phyloP scores from a whole-genome alignment of 2,113 vertebrate species.

The Trematocara macrostoma region DNA sequence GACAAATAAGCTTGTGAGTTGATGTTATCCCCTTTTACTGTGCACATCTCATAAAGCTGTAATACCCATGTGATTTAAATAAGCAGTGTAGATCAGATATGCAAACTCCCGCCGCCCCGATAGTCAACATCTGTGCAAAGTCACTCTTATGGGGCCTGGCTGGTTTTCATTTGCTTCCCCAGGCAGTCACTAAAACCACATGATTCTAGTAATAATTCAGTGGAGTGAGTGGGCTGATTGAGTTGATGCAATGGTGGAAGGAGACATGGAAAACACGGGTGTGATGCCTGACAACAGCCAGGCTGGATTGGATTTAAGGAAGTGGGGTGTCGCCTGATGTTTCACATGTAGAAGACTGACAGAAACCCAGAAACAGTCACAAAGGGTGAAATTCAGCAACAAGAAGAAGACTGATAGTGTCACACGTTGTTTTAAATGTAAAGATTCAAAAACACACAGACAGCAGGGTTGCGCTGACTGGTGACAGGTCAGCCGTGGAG shows the following conservation, averaged over 20 bases:
- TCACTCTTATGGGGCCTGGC: neutral
- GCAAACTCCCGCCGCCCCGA: neutral
- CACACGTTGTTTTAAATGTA: accelerated
- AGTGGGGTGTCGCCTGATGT: neutral
- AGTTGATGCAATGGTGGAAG: constrained; percentile 35
- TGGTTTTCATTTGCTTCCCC: constrained; percentile 28
- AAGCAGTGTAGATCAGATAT: neutral
- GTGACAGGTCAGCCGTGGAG: neutral
- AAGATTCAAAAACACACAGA: neutral
- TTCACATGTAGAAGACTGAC: neutral
- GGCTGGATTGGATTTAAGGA: constrained; percentile 1
- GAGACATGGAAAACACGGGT: constrained; percentile 36
- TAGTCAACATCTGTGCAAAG: constrained; percentile 15
- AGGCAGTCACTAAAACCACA: constrained; percentile 42
- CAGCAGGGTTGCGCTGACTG: neutral
- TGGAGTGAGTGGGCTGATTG: constrained; percentile 35
- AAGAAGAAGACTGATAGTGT: neutral
- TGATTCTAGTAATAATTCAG: constrained; percentile 50
- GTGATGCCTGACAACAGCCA: neutral
- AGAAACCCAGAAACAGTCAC: neutral
- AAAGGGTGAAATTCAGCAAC: neutral
- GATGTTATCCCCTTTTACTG: neutral
- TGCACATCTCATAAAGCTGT: neutral
- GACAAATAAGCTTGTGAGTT: neutral
- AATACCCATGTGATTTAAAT: neutral